Base-by-base conservation (phyloP, 2,888 invertebrate genomes). In the Nycteola revayana region DNA sequence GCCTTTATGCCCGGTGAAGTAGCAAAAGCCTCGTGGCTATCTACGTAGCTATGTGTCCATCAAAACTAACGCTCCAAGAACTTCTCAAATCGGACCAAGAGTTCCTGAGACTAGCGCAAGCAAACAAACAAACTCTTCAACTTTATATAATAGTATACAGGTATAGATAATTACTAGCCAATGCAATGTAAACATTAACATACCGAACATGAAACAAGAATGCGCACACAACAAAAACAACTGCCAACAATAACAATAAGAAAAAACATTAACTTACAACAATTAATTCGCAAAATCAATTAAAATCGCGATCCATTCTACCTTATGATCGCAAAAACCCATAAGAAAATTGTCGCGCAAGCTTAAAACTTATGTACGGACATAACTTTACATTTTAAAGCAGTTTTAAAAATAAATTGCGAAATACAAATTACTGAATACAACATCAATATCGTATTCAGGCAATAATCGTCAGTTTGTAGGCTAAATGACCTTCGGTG, bases 401-500 rank as follows among this genome's bases (percentile, higher is more conserved):
- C 46, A 46, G 43, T 48, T 66, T 66, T 64, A 60, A 58, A 64
- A 65, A 67, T 70, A 70, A 68, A 70, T 69, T 67, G 70, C 69
- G 60, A 78, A 65, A 72, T 74, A 83, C 82, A 84, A 86, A 85
- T 85, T 80, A 78, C 75, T 61, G 66, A 70, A 76, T 67, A 68
- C 75, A 63, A 66, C 77, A 76, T 81, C 79, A 72, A 77, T 85
- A 83, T 79, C 62, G 73, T 63, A 75, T 75, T 70, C 75, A 55
- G 56, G 76, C 72, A 77, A 85, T 85, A 79, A 86, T 82, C 82
- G 78, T 85, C 77, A 75, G 78, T 81, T 75, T 77, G 75, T 78
- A 66, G 71, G 74, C 59, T 77, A 78, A 83, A 83, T 75, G 75
- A 74, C 68, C 60, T 70, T 66, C 58, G 33, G 38, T 25, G n/a